A percentile compares a stretch with the other conserved stretches of the same genome.
Evolutionary conservation across 2,797 vertebrate species (phyloP).

Genomic region (Macrochelys suwanniensis): DNA sequence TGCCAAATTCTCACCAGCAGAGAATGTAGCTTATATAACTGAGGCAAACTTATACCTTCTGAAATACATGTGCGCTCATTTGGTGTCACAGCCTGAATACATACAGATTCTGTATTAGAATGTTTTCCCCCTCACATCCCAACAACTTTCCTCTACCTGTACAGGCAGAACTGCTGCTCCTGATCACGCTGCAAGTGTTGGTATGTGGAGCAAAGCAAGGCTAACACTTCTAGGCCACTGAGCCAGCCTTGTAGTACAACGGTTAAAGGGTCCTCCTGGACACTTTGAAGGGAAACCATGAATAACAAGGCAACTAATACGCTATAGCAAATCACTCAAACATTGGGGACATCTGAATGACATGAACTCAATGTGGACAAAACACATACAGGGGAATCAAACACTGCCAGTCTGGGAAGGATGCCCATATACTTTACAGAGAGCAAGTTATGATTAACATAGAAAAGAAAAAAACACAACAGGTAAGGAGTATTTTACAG

Average conservation of each 20-base stretch:
- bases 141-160: background rate
- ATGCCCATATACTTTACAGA: background rate
- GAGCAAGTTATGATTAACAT: background rate
- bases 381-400: background rate
- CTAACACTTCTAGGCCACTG: background rate
- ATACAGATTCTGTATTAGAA: background rate
- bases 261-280: background rate
- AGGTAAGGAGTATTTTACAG: background rate
- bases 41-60: background rate
- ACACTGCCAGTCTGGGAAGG: background rate
- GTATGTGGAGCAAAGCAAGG: background rate
- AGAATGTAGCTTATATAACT: background rate
- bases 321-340: background rate
- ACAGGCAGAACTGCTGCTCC: background rate
- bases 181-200: background rate
- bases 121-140: background rate
- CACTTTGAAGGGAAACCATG: background rate
- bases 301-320: background rate
- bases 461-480: background rate
- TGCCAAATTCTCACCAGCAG: background rate
- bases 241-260: background rate
- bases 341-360: background rate
- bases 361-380: background rate
- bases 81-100: too few relatives aligned
- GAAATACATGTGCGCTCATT: background rate